A percentile compares a stretch with the other conserved stretches of the same genome.
Conservation (phyloP, 1,140 invertebrate species). For the Zophobas morio region DNA sequence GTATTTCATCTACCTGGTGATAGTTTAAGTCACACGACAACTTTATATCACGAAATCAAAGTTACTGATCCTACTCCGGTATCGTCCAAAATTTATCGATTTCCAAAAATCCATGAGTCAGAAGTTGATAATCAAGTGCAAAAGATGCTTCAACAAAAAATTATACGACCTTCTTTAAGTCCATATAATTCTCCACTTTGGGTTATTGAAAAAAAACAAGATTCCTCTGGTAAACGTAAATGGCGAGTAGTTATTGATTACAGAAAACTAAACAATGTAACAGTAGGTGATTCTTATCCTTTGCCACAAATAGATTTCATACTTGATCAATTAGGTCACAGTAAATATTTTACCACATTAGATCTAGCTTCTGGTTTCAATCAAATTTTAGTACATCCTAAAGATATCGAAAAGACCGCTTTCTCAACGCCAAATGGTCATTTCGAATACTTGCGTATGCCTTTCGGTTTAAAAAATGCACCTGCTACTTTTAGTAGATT, state of each 20-base stretch:
- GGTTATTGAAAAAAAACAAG: conserved; percentile 67
- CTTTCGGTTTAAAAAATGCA: conserved; percentile 64
- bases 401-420: conserved; percentile 68
- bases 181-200: conserved; percentile 65
- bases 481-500: conserved; percentile 64
- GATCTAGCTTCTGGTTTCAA: conserved; percentile 70
- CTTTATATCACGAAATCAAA: conserved; percentile 61
- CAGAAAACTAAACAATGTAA: conserved; percentile 65
- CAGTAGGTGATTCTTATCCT: conserved; percentile 66
- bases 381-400: conserved; percentile 67
- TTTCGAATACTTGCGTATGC: conserved; percentile 63
- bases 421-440: conserved; percentile 65
- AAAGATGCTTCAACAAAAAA: conserved; percentile 66
- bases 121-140: conserved; percentile 66
- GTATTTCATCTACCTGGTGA: no score
- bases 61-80: conserved; percentile 57
- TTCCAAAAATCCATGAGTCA: conserved; percentile 64
- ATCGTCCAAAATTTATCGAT: conserved; percentile 62
- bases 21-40: no score
- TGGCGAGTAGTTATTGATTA: conserved; percentile 67
- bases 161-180: conserved; percentile 64
- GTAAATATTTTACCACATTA: conserved; percentile 69
- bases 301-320: conserved; percentile 70
- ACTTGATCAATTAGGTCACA: conserved; percentile 67
- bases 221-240: conserved; percentile 65